Conservation (phyloP, 2,113 vertebrate genomes). For the Thalassoma bifasciatum region DNA sequence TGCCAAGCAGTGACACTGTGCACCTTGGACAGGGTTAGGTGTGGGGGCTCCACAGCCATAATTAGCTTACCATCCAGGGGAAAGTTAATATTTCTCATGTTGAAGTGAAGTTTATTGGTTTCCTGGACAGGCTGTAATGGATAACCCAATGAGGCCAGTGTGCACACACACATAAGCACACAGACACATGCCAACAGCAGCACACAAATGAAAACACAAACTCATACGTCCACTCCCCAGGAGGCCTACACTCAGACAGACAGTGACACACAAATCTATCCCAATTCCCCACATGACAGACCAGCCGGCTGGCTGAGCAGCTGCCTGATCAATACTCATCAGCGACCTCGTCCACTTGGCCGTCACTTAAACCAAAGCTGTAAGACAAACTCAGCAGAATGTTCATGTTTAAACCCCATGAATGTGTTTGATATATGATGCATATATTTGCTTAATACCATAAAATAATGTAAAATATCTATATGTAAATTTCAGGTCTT, state of each 20-base stretch:
- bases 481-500: neutral
- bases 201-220: constrained; percentile 60
- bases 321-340: constrained; percentile 83
- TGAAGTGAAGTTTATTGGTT: constrained; percentile 76
- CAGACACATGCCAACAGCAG: constrained; percentile 28
- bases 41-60: constrained; percentile 47
- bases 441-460: neutral
- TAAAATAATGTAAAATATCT: neutral
- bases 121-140: constrained; percentile 79
- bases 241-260: constrained; percentile 74
- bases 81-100: constrained; percentile 80
- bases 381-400: constrained; percentile 59
- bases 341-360: constrained; percentile 78
- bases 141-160: constrained; percentile 65
- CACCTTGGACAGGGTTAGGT: constrained; percentile 26
- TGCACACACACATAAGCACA: constrained; percentile 34
- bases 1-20: constrained; percentile 31
- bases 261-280: constrained; percentile 80
- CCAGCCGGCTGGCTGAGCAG: constrained; percentile 68
- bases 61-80: constrained; percentile 73
- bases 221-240: constrained; percentile 55
- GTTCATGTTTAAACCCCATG: constrained; percentile 12
- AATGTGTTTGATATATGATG: neutral
- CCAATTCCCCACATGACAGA: constrained; percentile 69
- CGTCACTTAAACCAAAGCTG: constrained; percentile 68